A percentile compares a stretch with the other conserved stretches of the same genome.
These are phyloP conservation scores for Pterois miles DNA, from an alignment of 2,797 vertebrate species.

Conservation along the genomic window DNA sequence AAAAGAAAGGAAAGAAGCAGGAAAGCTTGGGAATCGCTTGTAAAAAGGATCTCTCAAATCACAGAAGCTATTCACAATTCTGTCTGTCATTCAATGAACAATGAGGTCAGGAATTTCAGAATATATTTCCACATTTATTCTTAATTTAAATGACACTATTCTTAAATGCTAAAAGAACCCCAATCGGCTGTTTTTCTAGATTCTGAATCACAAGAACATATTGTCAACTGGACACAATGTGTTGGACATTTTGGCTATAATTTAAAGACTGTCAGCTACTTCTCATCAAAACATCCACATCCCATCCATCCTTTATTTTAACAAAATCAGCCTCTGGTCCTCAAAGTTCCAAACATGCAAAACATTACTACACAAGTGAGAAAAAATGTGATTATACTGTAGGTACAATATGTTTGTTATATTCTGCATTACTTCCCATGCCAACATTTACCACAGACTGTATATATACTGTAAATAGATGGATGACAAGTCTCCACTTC, in stretches of 20 bases:
- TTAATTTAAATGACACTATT: neutral
- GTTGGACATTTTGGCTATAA: neutral
- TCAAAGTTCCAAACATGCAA: neutral
- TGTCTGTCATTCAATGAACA: neutral
- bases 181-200: neutral
- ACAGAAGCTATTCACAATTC: neutral
- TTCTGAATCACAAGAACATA: no score
- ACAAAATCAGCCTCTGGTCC: neutral
- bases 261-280: no score
- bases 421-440: no score
- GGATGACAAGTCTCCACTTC: no score
- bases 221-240: no score
- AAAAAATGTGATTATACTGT: neutral
- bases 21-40: neutral
- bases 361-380: neutral
- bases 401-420: neutral
- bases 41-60: neutral
- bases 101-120: neutral
- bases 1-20: neutral
- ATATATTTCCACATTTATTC: neutral
- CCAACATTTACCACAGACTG: no score
- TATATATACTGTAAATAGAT: no score
- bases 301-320: neutral
- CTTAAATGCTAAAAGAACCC: neutral
- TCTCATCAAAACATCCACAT: neutral